Evolutionary conservation across 2,113 vertebrate genomes (phyloP).

Genomic region (Mus spicilegus): DNA sequence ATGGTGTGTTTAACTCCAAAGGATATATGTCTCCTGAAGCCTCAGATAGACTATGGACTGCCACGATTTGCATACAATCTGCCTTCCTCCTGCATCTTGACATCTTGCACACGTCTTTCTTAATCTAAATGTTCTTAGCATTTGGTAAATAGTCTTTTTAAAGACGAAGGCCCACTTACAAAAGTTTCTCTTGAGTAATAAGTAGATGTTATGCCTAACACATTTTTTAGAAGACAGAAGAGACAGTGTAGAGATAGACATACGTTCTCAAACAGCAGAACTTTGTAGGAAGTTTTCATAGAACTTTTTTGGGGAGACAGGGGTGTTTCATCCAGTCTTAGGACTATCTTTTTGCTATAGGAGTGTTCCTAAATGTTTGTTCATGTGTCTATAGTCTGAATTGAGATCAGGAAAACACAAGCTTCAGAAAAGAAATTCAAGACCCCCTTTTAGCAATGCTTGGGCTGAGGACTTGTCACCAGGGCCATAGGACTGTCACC

Average conservation of each 20-base stretch:
- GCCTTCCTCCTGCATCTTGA: not conserved
- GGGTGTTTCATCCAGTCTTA: not conserved
- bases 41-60: not conserved
- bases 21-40: not conserved
- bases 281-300: constrained; percentile 1
- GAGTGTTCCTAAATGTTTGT: not conserved
- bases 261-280: not conserved
- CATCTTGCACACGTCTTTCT: not conserved
- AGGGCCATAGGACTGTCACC: not conserved
- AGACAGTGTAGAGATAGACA: constrained; percentile 15
- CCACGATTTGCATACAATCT: not conserved
- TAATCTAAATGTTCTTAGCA: not conserved
- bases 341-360: not conserved
- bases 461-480: not conserved
- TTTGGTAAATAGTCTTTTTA: constrained; percentile 25
- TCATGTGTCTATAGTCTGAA: not conserved
- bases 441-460: not conserved
- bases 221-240: constrained; percentile 42
- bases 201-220: not conserved
- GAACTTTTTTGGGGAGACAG: too few species aligned
- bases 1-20: not conserved
- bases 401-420: not conserved
- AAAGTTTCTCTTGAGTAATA: constrained; percentile 33
- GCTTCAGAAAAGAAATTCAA: not conserved
- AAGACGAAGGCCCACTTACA: not conserved